These are phyloP conservation scores for Chironomus striatipennis DNA, from an alignment of 1,140 invertebrate species.

Conservation along the genomic window DNA sequence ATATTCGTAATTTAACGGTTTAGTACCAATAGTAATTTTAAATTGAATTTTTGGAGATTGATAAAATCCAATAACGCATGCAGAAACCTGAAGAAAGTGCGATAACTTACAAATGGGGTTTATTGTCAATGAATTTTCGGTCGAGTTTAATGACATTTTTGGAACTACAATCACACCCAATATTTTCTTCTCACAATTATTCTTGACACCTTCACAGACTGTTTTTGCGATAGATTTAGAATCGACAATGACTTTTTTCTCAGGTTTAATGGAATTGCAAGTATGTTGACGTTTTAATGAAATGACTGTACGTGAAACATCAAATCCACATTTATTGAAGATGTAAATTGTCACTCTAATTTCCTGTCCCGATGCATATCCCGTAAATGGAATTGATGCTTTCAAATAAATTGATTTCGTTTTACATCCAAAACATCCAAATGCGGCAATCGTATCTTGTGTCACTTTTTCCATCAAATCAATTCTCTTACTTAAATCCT, in stretches of 20 bases:
- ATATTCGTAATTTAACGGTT: neutral
- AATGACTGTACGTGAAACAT: neutral
- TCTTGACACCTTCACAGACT: neutral
- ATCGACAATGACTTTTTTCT: neutral
- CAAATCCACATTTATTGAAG: neutral
- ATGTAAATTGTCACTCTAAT: neutral
- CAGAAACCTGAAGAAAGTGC: neutral
- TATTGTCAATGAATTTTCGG: neutral
- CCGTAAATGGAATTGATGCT: neutral
- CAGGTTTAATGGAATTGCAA: neutral
- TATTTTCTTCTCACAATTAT: neutral
- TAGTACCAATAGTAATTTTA: neutral
- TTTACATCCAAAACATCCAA: neutral
- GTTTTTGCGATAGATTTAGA: neutral
- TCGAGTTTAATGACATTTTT: neutral
- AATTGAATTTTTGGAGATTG: neutral
- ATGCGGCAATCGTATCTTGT: neutral
- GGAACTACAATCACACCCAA: neutral
- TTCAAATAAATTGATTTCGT: neutral
- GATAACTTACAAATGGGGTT: neutral
- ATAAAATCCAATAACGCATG: neutral
- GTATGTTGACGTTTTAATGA: neutral
- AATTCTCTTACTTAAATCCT: neutral
- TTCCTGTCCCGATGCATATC: neutral
- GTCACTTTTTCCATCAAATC: neutral